Conservation (phyloP, 2,113 vertebrate species). For the Thomomys bottae region DNA sequence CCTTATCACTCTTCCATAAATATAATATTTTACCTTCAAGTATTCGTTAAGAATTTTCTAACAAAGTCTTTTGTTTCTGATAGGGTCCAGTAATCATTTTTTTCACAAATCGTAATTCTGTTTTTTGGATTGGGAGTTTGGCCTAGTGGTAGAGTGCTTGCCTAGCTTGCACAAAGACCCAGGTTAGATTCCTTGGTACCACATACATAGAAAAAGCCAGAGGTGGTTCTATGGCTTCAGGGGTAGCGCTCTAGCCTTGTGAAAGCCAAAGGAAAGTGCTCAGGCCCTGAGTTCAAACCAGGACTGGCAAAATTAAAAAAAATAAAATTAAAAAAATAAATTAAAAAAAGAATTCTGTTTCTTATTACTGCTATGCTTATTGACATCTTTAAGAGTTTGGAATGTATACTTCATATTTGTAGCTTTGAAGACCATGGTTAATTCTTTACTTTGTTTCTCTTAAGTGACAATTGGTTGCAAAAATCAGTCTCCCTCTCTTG, state of each 20-base stretch:
- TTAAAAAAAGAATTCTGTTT: neutral
- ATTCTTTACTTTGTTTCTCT: neutral
- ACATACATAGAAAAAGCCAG: too few relatives aligned
- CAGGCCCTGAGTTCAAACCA: too few relatives aligned
- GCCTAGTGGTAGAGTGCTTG: too few relatives aligned
- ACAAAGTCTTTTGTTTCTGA: neutral
- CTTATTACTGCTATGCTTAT: neutral
- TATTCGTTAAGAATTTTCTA: slow-evolving; percentile 14
- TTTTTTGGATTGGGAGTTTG: too few relatives aligned
- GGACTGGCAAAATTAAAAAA: too few relatives aligned
- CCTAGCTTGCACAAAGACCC: too few relatives aligned
- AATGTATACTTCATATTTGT: neutral
- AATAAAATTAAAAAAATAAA: too few relatives aligned
- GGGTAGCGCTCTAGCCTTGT: too few relatives aligned
- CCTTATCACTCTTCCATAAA: neutral
- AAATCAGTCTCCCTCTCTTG: slow-evolving; percentile 10
- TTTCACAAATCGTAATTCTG: neutral
- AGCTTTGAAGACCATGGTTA: neutral
- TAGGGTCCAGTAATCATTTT: neutral
- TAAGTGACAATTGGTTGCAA: slow-evolving; percentile 26
- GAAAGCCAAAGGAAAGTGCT: too few relatives aligned
- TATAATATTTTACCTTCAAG: neutral
- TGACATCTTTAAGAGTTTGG: neutral
- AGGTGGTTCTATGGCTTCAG: too few relatives aligned
- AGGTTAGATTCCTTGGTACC: too few relatives aligned